Conservation (phyloP, 2,797 vertebrate species). For the Coreius guichenoti region DNA sequence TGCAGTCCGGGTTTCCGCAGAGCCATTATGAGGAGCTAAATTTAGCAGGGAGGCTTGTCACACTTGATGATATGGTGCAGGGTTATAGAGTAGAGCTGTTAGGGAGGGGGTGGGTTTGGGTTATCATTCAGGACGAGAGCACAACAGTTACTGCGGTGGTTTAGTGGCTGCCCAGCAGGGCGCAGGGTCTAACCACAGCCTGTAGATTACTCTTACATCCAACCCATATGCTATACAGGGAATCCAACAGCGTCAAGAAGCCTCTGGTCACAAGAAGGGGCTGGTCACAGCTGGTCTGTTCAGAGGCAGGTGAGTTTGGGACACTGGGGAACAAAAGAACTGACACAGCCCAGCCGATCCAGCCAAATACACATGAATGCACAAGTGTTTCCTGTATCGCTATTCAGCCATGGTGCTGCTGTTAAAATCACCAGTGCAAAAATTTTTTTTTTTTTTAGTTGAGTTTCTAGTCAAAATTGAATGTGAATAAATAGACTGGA, state of each 20-base stretch:
- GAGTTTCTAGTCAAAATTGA: neutral
- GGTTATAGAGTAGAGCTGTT: slow-evolving; percentile 51
- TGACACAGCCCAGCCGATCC: slow-evolving; percentile 9
- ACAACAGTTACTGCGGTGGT: slow-evolving; percentile 41
- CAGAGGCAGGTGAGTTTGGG: slow-evolving; percentile 13
- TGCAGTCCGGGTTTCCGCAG: slow-evolving; percentile 51
- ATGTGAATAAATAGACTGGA: neutral
- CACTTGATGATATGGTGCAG: slow-evolving; percentile 60
- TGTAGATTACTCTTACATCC: slow-evolving; percentile 25
- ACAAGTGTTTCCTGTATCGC: neutral
- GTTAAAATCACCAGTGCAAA: neutral
- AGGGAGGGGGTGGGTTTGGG: slow-evolving; percentile 62
- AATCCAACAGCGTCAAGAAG: neutral
- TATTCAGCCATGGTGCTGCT: neutral
- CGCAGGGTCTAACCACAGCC: slow-evolving; percentile 21
- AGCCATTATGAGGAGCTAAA: slow-evolving; percentile 52
- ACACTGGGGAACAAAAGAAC: slow-evolving; percentile 16
- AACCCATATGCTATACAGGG: neutral
- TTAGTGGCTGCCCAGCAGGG: slow-evolving; percentile 39
- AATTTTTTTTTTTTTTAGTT: neutral
- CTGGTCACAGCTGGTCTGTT: slow-evolving; percentile 28
- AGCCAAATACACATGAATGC: slow-evolving; percentile 23
- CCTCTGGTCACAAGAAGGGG: slow-evolving; percentile 7
- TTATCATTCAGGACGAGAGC: slow-evolving; percentile 60
- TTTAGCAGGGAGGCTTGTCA: slow-evolving; percentile 69